Evolutionary conservation across 1,140 invertebrate genomes (phyloP).

Genomic region (Oreohelix idahoensis): DNA sequence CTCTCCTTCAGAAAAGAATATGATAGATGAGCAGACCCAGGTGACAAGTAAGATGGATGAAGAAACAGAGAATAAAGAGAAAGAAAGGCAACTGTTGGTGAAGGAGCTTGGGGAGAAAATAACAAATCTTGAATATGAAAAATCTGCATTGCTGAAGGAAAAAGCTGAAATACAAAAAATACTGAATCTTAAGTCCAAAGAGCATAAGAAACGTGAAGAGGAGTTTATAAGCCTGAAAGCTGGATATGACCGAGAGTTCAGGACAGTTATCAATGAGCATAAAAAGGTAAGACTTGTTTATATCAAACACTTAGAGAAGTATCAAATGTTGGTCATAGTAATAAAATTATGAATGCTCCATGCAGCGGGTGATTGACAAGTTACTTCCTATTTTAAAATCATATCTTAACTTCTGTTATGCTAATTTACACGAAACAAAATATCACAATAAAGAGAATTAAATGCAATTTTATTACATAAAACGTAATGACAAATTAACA

Average conservation of each 20-base stretch:
- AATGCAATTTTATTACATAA: too few species aligned
- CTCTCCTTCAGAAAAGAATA: background rate
- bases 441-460: too few species aligned
- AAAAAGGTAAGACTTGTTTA: slow-evolving; percentile 45
- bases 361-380: too few species aligned
- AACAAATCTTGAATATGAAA: slow-evolving; percentile 8
- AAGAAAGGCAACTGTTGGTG: background rate
- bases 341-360: too few species aligned
- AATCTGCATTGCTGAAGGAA: background rate
- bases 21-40: background rate
- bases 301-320: too few species aligned
- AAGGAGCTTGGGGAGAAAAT: slow-evolving; percentile 11
- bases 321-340: too few species aligned
- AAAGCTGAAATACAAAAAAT: slow-evolving; percentile 10
- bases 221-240: slow-evolving; percentile 34
- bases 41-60: background rate
- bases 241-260: slow-evolving; percentile 41
- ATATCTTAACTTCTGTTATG: too few species aligned
- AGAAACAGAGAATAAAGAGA: background rate
- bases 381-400: too few species aligned
- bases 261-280: slow-evolving; percentile 44
- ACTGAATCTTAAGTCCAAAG: slow-evolving; percentile 1
- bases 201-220: slow-evolving; percentile 33
- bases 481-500: too few species aligned
- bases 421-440: too few species aligned